Percentiles rank a stretch among this genome's conserved stretches.
phyloP scores from a whole-genome alignment of 2,888 invertebrate species.

The Eupithecia abbreviata region DNA sequence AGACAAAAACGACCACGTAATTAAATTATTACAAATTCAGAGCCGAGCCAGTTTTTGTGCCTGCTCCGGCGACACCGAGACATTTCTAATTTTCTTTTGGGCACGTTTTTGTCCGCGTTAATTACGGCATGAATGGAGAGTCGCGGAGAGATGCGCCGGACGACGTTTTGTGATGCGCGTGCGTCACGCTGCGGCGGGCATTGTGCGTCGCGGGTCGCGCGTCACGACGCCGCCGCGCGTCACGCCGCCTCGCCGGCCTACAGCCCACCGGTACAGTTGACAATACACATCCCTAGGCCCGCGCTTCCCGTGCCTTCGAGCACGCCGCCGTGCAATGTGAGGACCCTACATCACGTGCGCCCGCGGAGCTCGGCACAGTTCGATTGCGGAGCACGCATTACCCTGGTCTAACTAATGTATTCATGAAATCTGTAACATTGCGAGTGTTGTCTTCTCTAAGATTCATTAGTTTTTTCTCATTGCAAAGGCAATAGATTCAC shows the following conservation, averaged over 20 bases:
- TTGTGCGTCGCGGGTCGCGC: slow-evolving; percentile 40
- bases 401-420: slow-evolving; percentile 40
- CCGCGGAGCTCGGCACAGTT: background rate
- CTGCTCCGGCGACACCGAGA: slow-evolving; percentile 65
- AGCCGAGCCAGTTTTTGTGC: slow-evolving; percentile 64
- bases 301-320: no score
- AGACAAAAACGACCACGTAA: slow-evolving; percentile 70
- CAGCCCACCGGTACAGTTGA: background rate
- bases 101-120: slow-evolving; percentile 74
- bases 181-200: slow-evolving; percentile 60
- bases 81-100: slow-evolving; percentile 78
- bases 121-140: slow-evolving; percentile 77
- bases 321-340: no score
- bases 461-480: slow-evolving; percentile 27
- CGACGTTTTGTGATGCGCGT: slow-evolving; percentile 65
- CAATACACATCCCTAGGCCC: background rate
- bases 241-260: background rate
- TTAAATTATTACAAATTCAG: slow-evolving; percentile 75
- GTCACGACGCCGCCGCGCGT: slow-evolving; percentile 6
- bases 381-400: slow-evolving; percentile 23
- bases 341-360: no score
- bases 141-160: slow-evolving; percentile 33
- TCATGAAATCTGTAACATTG: slow-evolving; percentile 38
- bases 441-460: background rate
- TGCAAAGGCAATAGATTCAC: slow-evolving; percentile 26